A percentile compares a stretch with the other conserved stretches of the same genome.
These are phyloP conservation scores for Anneissia japonica DNA, from an alignment of 35 echinoderm and acorn worm genomes.

Conservation along the genomic window DNA sequence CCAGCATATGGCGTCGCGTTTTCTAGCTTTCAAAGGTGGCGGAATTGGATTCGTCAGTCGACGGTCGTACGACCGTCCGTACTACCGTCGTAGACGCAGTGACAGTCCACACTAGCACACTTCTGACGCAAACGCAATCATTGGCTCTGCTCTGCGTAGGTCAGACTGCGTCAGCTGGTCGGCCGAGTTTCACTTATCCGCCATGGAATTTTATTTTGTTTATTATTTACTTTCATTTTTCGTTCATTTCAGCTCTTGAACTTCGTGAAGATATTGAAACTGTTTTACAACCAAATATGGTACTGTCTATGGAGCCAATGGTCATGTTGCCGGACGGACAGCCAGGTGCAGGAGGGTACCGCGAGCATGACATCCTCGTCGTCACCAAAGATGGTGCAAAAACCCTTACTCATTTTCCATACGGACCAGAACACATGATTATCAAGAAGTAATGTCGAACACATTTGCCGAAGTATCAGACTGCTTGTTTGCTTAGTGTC, in stretches of 20 bases:
- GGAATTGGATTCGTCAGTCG: too few relatives aligned
- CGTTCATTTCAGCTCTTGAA: slow-evolving; percentile 49
- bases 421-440: slow-evolving; percentile 48
- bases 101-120: too few relatives aligned
- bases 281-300: slow-evolving; percentile 70
- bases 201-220: not conserved
- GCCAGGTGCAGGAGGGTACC: slow-evolving; percentile 73
- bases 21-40: too few relatives aligned
- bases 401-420: slow-evolving; percentile 44
- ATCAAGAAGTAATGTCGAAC: slow-evolving; percentile 48
- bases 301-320: slow-evolving; percentile 88
- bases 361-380: slow-evolving; percentile 60
- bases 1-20: too few relatives aligned
- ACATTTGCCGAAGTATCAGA: too few relatives aligned
- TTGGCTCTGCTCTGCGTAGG: not conserved
- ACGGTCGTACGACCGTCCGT: too few relatives aligned
- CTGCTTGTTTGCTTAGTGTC: too few relatives aligned
- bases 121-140: not conserved
- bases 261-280: slow-evolving; percentile 80
- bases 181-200: not conserved
- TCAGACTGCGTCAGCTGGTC: not conserved
- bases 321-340: slow-evolving; percentile 65
- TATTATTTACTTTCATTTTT: not conserved
- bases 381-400: slow-evolving; percentile 47
- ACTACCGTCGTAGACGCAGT: too few relatives aligned